Evolutionary conservation across 2,888 invertebrate genomes (phyloP), one percentile per base, ranked within the genome.

Genomic region (Eudasyphora cyanicolor): DNA sequence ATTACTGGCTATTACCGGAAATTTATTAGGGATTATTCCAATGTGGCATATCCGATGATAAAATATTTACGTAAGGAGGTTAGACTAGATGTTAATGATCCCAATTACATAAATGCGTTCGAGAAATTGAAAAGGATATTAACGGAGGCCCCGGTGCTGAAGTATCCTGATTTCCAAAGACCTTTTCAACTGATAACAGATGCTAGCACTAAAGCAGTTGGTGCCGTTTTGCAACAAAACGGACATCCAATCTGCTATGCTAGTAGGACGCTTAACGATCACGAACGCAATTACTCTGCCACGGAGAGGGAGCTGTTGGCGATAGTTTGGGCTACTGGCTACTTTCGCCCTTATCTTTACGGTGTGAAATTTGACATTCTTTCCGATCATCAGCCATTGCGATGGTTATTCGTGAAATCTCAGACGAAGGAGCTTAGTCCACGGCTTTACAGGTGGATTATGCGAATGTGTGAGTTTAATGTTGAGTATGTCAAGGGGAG

Each of bases 1-100:
- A 74, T 86, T 1, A 82, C 86, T 2, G 86, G 86, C 0, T 88
- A 86, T 24, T 87, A 88, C 69, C 76, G 87, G 10, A 86, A 87
- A 78, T 88, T 88, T 51, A 82, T 86, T 10, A 79, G 73, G 57
- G 84, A 86, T 57, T 86, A 82, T 51, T 79, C 85, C 5, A 85
- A 84, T 54, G 70, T 84, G 27, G 82, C 86, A 3, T 75, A 69
- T 19, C 77, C 75, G 6, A 79, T 77, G 62, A 73, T 67, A 19
- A 67, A 45, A 62, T 80, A 70, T 51, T 35, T 75, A 1, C 69
- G 45, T 24, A 83, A 74, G 29, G 62, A 14, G 8, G 17, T 32
- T 8, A 57, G 45, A 62, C n/a, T 78, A 4, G 64, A 81, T 17
- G n/a, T 21, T 1, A 81, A 73, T 32, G 81, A 81, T 60, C 35